phyloP scores from a whole-genome alignment of 2,888 invertebrate genomes.

The Leucophenga maculata region DNA sequence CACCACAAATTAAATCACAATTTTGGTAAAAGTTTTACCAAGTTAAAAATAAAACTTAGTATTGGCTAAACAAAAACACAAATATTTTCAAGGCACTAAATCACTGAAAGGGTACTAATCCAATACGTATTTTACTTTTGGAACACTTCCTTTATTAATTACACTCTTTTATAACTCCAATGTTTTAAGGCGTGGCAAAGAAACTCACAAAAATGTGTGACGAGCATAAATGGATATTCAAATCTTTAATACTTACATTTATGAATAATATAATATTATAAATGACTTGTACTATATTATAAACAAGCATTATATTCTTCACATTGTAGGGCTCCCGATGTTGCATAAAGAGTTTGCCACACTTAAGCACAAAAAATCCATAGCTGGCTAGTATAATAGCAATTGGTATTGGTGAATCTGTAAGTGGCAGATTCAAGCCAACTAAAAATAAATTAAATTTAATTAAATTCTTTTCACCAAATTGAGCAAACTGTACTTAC shows the following conservation, averaged over 20 bases:
- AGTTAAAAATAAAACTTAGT: no score
- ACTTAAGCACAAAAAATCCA: constrained; percentile 75
- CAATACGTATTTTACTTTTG: no score
- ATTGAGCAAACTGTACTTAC: neutral
- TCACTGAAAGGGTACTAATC: no score
- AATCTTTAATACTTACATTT: constrained; percentile 71
- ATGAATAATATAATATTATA: constrained; percentile 75
- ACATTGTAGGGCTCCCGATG: constrained; percentile 77
- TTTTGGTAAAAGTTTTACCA: no score
- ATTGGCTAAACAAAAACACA: no score
- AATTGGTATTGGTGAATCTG: constrained; percentile 8
- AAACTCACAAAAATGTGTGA: no score
- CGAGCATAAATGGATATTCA: no score
- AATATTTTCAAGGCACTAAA: no score
- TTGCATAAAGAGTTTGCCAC: constrained; percentile 82
- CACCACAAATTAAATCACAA: no score
- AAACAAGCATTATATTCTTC: constrained; percentile 77
- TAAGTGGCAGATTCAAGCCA: neutral
- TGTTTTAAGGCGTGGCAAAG: no score
- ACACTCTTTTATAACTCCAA: no score
- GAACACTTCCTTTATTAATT: no score
- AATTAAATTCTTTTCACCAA: neutral
- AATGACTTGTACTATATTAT: constrained; percentile 79
- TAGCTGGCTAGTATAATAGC: constrained; percentile 6
- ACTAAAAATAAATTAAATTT: neutral